Evolutionary conservation across 2,113 vertebrate species (phyloP), one percentile per base, ranked within the genome.

Genomic region (Perca flavescens): DNA sequence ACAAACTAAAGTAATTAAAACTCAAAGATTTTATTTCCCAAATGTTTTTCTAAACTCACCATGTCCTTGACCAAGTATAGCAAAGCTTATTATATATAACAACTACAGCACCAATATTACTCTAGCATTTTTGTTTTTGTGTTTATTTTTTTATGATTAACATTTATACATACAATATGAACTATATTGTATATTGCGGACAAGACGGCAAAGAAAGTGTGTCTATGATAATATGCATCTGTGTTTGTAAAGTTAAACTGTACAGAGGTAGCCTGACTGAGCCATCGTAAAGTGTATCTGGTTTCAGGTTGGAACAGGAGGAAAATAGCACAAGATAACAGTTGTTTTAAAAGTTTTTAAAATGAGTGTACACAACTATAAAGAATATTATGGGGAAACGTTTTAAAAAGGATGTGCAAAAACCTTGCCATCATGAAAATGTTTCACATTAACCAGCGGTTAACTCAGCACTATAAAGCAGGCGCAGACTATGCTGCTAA

Each of bases 401-500:
- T 19, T 72, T 49, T 22, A 54, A 74, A 62, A 53, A 62, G 3
- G 6, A 62, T 6, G 61, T 50, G 50, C 7, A 57, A 74, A 78
- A 64, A 60, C 1, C 10, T 43, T 21, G 16, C 3, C 1, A 21
- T 43, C 17, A 62, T 11, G 3, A 71, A 49, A 36, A 53, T 25
- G 50, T 28, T n/a, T 67, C 69, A 82, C 80, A 88, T 88, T 77
- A 72, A 82, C 80, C 76, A 90, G 71, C 10, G 50, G 85, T 87
- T 88, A 86, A 81, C 78, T 90, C 86, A 83, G 50, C 77, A 69
- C 52, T 56, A 77, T 74, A 82, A 85, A 84, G 62, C 75, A 81
- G 85, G 72, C 73, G 61, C 84, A 89, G 70, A 62, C 78, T 84
- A 28, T 67, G 83, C 21, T 58, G 66, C 93, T 94, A 95, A 92